Conservation (phyloP, 2,888 invertebrate species). For the Drosophila borealis region DNA sequence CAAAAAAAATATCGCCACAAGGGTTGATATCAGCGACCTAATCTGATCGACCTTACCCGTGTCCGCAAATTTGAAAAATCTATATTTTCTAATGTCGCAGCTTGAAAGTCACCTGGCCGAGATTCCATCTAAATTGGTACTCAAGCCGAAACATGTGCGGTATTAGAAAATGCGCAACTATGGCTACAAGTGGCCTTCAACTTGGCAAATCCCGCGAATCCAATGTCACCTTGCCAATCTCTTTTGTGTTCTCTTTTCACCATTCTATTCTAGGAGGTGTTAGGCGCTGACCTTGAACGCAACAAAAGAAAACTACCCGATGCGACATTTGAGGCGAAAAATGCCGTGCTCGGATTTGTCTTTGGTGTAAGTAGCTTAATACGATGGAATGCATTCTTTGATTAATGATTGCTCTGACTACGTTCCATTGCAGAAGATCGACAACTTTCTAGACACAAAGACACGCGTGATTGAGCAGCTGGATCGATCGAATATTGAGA, state of each 20-base stretch:
- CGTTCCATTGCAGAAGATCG: constrained; percentile 89
- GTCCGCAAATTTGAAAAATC: too few species aligned
- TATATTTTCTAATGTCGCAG: too few species aligned
- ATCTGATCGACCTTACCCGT: too few species aligned
- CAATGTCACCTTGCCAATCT: constrained; percentile 32
- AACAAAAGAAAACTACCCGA: constrained; percentile 92
- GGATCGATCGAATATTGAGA: constrained; percentile 90
- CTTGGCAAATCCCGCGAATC: constrained; percentile 6
- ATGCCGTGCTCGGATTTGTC: constrained; percentile 92
- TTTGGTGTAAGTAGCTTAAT: constrained; percentile 90
- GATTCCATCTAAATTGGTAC: constrained; percentile 26
- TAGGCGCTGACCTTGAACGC: constrained; percentile 86
- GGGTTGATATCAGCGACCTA: too few species aligned
- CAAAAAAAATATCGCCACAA: too few species aligned
- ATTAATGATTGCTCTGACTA: constrained; percentile 1
- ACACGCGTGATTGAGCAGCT: constrained; percentile 89
- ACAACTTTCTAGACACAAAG: constrained; percentile 92
- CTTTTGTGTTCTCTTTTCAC: constrained; percentile 31
- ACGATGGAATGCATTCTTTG: background rate
- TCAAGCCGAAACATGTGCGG: constrained; percentile 24
- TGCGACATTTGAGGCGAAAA: constrained; percentile 90
- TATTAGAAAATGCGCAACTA: constrained; percentile 8
- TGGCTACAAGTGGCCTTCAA: constrained; percentile 2
- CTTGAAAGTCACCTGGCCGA: too few species aligned
- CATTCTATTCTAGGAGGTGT: constrained; percentile 84